phyloP scores from a whole-genome alignment of 2,888 invertebrate species.

The Coremacera marginata region DNA sequence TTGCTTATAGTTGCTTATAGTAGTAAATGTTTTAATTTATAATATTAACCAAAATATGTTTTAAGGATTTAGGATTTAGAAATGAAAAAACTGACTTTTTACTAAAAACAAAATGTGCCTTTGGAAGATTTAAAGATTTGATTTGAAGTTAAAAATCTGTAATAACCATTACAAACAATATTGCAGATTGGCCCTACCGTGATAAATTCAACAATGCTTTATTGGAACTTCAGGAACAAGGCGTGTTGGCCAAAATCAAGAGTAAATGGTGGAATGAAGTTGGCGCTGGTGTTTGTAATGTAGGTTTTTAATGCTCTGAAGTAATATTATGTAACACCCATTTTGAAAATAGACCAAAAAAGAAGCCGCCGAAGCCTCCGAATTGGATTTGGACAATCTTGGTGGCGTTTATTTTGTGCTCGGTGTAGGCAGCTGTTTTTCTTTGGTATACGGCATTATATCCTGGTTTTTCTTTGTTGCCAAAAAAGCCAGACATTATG shows the following conservation, averaged over 20 bases:
- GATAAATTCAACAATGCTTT: slow-evolving; percentile 84
- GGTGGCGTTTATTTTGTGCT: slow-evolving; percentile 76
- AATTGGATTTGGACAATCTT: slow-evolving; percentile 74
- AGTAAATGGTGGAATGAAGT: slow-evolving; percentile 92
- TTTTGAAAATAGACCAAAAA: slow-evolving; percentile 51
- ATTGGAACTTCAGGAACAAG: slow-evolving; percentile 86
- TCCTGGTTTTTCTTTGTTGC: slow-evolving; percentile 62
- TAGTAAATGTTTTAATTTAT: too few relatives aligned
- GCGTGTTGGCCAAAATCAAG: slow-evolving; percentile 81
- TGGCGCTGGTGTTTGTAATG: slow-evolving; percentile 80
- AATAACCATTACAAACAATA: too few relatives aligned
- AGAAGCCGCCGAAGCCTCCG: slow-evolving; percentile 57
- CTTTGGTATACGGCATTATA: slow-evolving; percentile 59
- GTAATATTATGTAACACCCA: too few relatives aligned
- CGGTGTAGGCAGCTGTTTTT: slow-evolving; percentile 68
- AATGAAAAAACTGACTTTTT: too few relatives aligned
- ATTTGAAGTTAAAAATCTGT: too few relatives aligned
- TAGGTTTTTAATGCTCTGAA: slow-evolving; percentile 61
- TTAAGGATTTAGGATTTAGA: too few relatives aligned
- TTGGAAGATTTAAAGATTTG: too few relatives aligned
- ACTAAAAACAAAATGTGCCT: too few relatives aligned
- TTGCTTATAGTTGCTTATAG: too few relatives aligned
- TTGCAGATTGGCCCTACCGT: slow-evolving; percentile 73
- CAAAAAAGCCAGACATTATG: slow-evolving; percentile 59
- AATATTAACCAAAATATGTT: too few relatives aligned